A percentile compares a stretch with the other conserved stretches of the same genome.
Conservation (phyloP, 2,888 invertebrate species). For the Campoplex capitator region DNA sequence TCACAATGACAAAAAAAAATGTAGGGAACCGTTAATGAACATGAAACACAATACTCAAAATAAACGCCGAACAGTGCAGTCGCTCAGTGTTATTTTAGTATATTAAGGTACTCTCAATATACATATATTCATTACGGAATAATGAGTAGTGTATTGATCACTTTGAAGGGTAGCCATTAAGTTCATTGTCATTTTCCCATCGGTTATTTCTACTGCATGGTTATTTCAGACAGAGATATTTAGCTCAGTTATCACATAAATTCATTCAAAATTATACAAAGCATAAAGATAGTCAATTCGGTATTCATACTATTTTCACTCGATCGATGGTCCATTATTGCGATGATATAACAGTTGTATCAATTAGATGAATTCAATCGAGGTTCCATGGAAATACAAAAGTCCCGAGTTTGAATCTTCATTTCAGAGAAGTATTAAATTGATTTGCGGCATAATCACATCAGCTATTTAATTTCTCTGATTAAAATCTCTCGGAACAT, state of each 20-base stretch:
- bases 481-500: slow-evolving; percentile 24
- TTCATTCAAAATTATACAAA: background rate
- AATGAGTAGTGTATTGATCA: background rate
- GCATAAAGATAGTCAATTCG: background rate
- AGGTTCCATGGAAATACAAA: background rate
- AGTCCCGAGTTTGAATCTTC: background rate
- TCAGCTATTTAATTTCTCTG: slow-evolving; percentile 28
- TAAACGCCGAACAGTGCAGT: background rate
- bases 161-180: background rate
- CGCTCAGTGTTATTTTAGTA: background rate
- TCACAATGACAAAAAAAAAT: background rate
- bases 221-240: background rate
- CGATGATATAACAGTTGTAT: background rate
- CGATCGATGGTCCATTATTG: background rate
- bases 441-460: background rate
- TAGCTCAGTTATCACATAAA: background rate
- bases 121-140: background rate
- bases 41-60: background rate
- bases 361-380: background rate
- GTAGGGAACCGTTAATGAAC: background rate
- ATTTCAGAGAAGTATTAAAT: slow-evolving; percentile 25
- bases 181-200: background rate
- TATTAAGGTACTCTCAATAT: background rate
- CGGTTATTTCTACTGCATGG: background rate
- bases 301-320: background rate